These are phyloP conservation scores for Hydractinia symbiolongicarpus DNA, from an alignment of 30 jellyfish, hydroid and myxozoan species.

Conservation along the genomic window DNA sequence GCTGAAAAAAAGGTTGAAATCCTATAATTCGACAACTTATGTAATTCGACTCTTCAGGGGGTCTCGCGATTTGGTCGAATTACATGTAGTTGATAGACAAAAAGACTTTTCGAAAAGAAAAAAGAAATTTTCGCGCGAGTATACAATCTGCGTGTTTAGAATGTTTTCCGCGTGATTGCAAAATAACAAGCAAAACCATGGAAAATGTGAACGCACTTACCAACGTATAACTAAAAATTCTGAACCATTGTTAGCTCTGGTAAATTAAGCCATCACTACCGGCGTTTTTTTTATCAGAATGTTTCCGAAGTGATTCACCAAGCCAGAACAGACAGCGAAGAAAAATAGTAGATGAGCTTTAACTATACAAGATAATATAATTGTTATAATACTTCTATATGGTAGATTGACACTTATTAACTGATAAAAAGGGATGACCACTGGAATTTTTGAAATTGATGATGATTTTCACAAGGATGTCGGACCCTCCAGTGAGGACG, in stretches of 20 bases:
- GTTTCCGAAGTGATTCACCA: neutral
- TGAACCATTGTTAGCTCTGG: neutral
- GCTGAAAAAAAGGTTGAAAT: too few relatives aligned
- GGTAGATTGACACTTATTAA: neutral
- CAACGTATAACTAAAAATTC: neutral
- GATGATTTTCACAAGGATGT: slow-evolving; percentile 79
- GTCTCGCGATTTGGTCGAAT: too few relatives aligned
- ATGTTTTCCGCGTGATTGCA: slow-evolving; percentile 3
- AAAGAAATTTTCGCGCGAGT: neutral
- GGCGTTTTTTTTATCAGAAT: slow-evolving; percentile 3
- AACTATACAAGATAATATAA: neutral
- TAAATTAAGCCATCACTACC: neutral
- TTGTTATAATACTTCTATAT: neutral
- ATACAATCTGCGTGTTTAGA: slow-evolving; percentile 7
- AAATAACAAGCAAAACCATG: neutral
- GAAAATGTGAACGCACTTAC: neutral
- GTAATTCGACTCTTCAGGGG: too few relatives aligned
- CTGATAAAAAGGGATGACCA: slow-evolving; percentile 38
- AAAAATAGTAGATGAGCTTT: neutral
- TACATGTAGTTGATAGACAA: too few relatives aligned
- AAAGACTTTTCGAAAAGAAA: too few relatives aligned
- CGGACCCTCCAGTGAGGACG: slow-evolving; percentile 86
- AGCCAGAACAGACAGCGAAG: neutral
- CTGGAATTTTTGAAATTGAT: slow-evolving; percentile 91
- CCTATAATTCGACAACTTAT: too few relatives aligned